Conservation (phyloP, 2,888 invertebrate genomes). For the Eilema caniola region DNA sequence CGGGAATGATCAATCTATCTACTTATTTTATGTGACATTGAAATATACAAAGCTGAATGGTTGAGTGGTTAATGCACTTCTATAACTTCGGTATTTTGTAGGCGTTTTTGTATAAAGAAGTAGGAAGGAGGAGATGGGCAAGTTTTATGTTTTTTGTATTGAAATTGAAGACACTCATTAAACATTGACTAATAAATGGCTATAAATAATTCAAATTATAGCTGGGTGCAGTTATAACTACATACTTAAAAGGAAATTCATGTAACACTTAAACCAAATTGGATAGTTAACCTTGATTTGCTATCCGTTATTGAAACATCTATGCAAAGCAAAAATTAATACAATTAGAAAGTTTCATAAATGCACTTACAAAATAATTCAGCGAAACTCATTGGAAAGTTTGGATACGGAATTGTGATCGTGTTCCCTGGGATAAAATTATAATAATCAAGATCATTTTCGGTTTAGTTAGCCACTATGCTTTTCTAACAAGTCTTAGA, state of each 20-base stretch:
- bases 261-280: neutral
- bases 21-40: too few relatives aligned
- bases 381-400: conserved; percentile 46
- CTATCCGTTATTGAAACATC: conserved; percentile 6
- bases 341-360: conserved; percentile 23
- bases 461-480: neutral
- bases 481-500: neutral
- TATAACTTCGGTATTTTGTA: too few relatives aligned
- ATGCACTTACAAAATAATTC: conserved; percentile 30
- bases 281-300: conserved; percentile 1
- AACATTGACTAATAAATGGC: too few relatives aligned
- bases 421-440: conserved; percentile 19
- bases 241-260: conserved; percentile 1
- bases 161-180: too few relatives aligned
- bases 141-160: too few relatives aligned
- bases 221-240: neutral
- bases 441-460: conserved; percentile 28
- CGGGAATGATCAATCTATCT: too few relatives aligned
- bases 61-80: too few relatives aligned
- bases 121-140: too few relatives aligned
- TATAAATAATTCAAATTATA: neutral
- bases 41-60: too few relatives aligned
- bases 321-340: neutral
- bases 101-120: too few relatives aligned
- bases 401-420: conserved; percentile 31